Evolutionary conservation across 1,140 invertebrate species (phyloP), one percentile per base, ranked within the genome.

Genomic region (Trachelipus rathkii): DNA sequence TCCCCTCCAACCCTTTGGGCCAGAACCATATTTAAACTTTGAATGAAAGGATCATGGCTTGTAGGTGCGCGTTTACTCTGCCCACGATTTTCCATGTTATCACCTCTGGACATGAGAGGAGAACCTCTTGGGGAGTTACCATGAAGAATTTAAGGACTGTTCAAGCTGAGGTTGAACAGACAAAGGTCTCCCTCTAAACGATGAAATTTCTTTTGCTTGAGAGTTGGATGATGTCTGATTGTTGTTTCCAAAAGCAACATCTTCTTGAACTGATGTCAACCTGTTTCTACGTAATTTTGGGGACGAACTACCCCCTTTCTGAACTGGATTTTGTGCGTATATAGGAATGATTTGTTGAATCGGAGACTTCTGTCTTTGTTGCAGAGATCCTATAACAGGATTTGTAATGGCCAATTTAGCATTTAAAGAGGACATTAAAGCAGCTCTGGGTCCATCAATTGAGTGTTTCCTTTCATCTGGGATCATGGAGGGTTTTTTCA

Each of bases 331-430:
- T 19, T 60, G 50, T 2, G 50, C 11, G 19, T 60, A 60, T 13
- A 60, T 60, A 15, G 50, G 50, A 60, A 60, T 60, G 19, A 60
- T 19, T 60, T 60, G 50, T 8, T 60, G 50, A 60, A 60, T 60
- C 50, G 50, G 50, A 60, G 50, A 60, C 50, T 60, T 60, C 8
- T 60, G 50, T 60, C 50, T 60, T 6, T 33, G 50, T 15, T 9
- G 50, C 1, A 60, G 19, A 19, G 50, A 60, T 15, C 50, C 50
- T 13, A 60, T 13, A 13, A 60, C 50, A 60, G 50, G 50, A 60
- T 60, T 60, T 13, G 50, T 15, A 60, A 60, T 60, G 11, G 50
- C 50, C 50, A 60, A 19, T 19, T 60, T 60, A 15, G 50, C 50
- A 19, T 60, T 60, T 13, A 60, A 19, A 2, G 50, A 60, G 19